phyloP scores from a whole-genome alignment of 2,797 vertebrate species.

The Pantherophis vulpinus region DNA sequence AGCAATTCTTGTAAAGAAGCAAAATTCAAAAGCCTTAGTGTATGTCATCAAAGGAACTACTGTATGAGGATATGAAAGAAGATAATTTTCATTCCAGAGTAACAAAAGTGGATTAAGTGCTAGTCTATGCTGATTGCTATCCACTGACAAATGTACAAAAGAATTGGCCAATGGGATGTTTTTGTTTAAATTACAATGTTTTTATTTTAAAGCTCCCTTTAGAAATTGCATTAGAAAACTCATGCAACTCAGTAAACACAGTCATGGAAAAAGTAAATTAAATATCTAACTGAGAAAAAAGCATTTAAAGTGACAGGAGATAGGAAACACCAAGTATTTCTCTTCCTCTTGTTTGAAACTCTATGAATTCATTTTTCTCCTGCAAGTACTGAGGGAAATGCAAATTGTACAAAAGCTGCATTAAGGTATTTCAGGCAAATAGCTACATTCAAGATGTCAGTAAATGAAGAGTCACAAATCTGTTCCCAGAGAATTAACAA shows the following conservation, averaged over 20 bases:
- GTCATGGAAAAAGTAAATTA: background rate
- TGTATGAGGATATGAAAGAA: background rate
- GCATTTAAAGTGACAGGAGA: background rate
- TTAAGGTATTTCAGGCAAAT: conserved; percentile 8
- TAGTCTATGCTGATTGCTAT: background rate
- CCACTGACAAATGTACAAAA: background rate
- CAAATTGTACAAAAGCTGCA: background rate
- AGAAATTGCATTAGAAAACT: background rate
- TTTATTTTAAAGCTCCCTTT: background rate
- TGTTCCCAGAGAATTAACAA: background rate
- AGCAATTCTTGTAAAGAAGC: background rate
- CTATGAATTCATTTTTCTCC: too few species aligned
- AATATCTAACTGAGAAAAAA: background rate
- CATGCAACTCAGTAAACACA: background rate
- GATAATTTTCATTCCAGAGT: background rate
- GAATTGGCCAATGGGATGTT: background rate
- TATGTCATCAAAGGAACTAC: background rate
- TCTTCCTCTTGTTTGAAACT: background rate
- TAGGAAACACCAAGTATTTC: background rate
- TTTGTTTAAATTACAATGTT: background rate
- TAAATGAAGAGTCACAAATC: conserved; percentile 19
- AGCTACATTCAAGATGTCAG: background rate
- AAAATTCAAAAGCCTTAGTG: background rate
- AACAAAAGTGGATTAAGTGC: background rate
- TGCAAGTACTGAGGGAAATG: background rate